Evolutionary conservation across 2,888 invertebrate genomes (phyloP).

Genomic region (Drosophila anomalata): DNA sequence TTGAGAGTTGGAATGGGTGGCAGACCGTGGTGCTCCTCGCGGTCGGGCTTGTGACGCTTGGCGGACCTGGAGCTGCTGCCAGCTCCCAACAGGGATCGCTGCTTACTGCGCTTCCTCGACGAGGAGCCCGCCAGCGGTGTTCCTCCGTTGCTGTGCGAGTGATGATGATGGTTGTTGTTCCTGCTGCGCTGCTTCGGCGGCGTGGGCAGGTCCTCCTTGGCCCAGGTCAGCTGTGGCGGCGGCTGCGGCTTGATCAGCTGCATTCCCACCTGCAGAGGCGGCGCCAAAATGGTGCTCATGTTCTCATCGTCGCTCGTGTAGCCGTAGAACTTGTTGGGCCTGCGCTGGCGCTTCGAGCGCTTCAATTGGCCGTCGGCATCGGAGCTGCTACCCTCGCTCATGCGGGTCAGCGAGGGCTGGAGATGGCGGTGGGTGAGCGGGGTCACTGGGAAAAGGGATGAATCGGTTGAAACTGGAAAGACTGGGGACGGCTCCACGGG

Average conservation of each 20-base stretch:
- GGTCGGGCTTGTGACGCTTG: slow-evolving; percentile 66
- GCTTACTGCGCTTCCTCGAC: slow-evolving; percentile 63
- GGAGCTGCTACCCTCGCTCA: slow-evolving; percentile 84
- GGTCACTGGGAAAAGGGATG: slow-evolving; percentile 47
- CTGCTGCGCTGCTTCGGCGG: slow-evolving; percentile 82
- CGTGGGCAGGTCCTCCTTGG: slow-evolving; percentile 88
- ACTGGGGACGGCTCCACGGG: slow-evolving; percentile 29
- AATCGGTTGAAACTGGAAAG: slow-evolving; percentile 39
- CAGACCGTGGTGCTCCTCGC: slow-evolving; percentile 65
- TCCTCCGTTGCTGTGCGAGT: slow-evolving; percentile 54
- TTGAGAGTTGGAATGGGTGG: slow-evolving; percentile 85
- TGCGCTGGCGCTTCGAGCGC: slow-evolving; percentile 91
- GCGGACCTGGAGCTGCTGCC: slow-evolving; percentile 57
- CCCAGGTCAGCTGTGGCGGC: slow-evolving; percentile 89
- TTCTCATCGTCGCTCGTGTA: slow-evolving; percentile 94
- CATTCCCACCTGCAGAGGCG: slow-evolving; percentile 80
- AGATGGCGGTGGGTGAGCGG: slow-evolving; percentile 64
- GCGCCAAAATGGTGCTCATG: slow-evolving; percentile 79
- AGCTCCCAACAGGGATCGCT: slow-evolving; percentile 40
- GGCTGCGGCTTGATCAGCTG: slow-evolving; percentile 85
- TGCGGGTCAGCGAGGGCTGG: slow-evolving; percentile 49
- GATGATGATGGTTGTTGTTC: slow-evolving; percentile 54
- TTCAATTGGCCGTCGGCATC: slow-evolving; percentile 87
- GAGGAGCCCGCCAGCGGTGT: slow-evolving; percentile 20
- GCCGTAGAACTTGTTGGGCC: slow-evolving; percentile 94